A percentile compares a stretch with the other conserved stretches of the same genome.
These are phyloP conservation scores for Prenolepis imparis DNA, from an alignment of 2,888 invertebrate genomes.

Conservation along the genomic window DNA sequence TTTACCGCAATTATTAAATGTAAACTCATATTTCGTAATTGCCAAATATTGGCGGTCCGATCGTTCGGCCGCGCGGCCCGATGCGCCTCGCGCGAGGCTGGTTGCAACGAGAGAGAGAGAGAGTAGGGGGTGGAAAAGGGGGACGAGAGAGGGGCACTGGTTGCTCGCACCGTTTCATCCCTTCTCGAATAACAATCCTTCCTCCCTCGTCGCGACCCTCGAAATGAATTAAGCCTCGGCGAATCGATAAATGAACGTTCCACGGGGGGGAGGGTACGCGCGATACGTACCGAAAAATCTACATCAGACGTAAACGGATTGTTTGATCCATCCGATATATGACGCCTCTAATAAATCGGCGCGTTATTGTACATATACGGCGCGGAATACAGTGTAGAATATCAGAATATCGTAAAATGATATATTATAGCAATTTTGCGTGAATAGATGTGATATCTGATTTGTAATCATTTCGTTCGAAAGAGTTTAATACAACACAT, in stretches of 20 bases:
- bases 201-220: constrained; percentile 56
- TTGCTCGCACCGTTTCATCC: constrained; percentile 77
- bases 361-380: constrained; percentile 28
- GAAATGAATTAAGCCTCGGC: constrained; percentile 72
- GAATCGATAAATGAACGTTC: constrained; percentile 74
- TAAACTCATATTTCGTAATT: constrained; percentile 86
- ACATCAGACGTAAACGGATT: constrained; percentile 57
- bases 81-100: constrained; percentile 70
- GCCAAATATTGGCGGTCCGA: constrained; percentile 85
- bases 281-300: constrained; percentile 50
- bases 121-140: not conserved
- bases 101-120: constrained; percentile 19
- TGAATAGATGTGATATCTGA: constrained; percentile 6
- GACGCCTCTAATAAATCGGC: constrained; percentile 51
- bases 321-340: constrained; percentile 54
- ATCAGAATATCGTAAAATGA: constrained; percentile 39
- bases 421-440: constrained; percentile 39
- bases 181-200: constrained; percentile 77
- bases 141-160: constrained; percentile 65
- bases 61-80: constrained; percentile 75
- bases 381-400: constrained; percentile 8
- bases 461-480: not conserved
- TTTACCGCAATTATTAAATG: constrained; percentile 86
- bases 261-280: not conserved
- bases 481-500: constrained; percentile 14